phyloP scores from a whole-genome alignment of 2,888 invertebrate genomes.

The Pyrochroa serraticornis region DNA sequence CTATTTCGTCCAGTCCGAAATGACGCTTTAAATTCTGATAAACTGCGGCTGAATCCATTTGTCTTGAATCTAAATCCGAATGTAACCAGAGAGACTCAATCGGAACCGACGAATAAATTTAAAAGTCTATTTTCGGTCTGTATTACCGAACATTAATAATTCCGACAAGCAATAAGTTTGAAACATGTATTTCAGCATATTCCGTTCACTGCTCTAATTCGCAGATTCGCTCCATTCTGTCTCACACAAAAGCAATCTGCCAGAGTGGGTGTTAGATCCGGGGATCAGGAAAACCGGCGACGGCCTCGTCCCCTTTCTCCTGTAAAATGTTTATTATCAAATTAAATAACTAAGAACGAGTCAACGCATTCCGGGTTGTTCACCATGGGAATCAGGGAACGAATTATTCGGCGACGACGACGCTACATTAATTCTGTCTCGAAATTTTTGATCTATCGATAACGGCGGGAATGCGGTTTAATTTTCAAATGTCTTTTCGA shows the following conservation, averaged over 20 bases:
- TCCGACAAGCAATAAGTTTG: constrained; percentile 53
- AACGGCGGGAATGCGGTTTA: no score
- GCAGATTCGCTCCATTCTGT: constrained; percentile 36
- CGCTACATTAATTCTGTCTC: no score
- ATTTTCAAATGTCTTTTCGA: no score
- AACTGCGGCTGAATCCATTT: constrained; percentile 40
- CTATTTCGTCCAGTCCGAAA: no score
- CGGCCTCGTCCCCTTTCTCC: constrained; percentile 14
- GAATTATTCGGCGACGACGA: no score
- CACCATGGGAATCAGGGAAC: no score
- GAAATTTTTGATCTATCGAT: no score
- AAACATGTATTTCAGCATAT: constrained; percentile 53
- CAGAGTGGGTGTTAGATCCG: constrained; percentile 41
- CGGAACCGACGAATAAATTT: constrained; percentile 52
- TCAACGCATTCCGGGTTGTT: background rate
- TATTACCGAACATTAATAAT: constrained; percentile 54
- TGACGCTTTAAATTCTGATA: constrained; percentile 30
- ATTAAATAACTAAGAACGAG: constrained; percentile 22
- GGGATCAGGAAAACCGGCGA: constrained; percentile 34
- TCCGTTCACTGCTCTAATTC: constrained; percentile 46
- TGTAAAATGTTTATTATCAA: constrained; percentile 30
- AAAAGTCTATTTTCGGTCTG: constrained; percentile 53
- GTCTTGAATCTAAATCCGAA: constrained; percentile 47
- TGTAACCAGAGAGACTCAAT: constrained; percentile 49
- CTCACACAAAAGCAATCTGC: constrained; percentile 43